These are phyloP conservation scores for Dicrurus megarhynchus DNA, from an alignment of 2,113 vertebrate species.

Conservation along the genomic window DNA sequence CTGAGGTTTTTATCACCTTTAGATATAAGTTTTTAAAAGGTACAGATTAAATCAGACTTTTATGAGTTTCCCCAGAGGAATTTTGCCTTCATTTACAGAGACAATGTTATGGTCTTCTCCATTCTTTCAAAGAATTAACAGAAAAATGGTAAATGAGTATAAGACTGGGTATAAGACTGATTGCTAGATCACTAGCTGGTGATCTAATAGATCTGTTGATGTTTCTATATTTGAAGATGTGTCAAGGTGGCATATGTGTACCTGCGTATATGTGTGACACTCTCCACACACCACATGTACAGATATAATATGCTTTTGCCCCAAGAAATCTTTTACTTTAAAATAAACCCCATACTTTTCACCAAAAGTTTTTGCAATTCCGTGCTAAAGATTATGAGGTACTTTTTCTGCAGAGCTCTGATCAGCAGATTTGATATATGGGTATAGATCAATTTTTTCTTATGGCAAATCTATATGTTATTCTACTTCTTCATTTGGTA, in stretches of 20 bases:
- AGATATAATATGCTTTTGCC: background rate
- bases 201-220: background rate
- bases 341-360: background rate
- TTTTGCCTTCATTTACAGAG: slow-evolving; percentile 50
- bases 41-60: slow-evolving; percentile 65
- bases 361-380: slow-evolving; percentile 46
- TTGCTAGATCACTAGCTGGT: background rate
- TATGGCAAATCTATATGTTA: slow-evolving; percentile 83
- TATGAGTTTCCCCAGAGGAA: slow-evolving; percentile 61
- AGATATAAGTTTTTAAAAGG: slow-evolving; percentile 48
- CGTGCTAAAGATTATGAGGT: slow-evolving; percentile 54
- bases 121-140: background rate
- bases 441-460: slow-evolving; percentile 83
- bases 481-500: slow-evolving; percentile 82
- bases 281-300: accelerated
- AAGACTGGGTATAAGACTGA: background rate
- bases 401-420: slow-evolving; percentile 68
- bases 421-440: slow-evolving; percentile 87
- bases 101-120: background rate
- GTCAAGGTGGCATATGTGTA: background rate
- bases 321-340: background rate
- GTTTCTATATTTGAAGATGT: background rate
- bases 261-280: background rate
- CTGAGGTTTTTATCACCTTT: slow-evolving; percentile 54
- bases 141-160: background rate